Percentiles rank a stretch among this genome's conserved stretches.
phyloP scores from a whole-genome alignment of 2,888 invertebrate species.

The Saturnia japonica region DNA sequence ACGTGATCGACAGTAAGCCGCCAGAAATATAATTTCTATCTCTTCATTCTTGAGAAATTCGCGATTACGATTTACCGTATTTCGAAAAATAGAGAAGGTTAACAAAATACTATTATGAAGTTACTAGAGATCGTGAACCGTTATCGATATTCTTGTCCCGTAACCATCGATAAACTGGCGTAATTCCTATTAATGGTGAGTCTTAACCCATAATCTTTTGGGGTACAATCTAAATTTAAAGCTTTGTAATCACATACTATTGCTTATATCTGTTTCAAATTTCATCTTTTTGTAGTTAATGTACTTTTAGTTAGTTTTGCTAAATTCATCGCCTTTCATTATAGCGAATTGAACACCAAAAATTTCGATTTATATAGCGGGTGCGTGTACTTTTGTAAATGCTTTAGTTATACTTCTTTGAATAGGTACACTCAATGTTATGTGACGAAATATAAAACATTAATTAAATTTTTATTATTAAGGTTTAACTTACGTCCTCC shows the following conservation, averaged over 20 bases:
- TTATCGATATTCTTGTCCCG: background rate
- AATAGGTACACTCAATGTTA: no score
- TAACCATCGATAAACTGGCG: background rate
- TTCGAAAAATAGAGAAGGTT: background rate
- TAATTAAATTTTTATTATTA: no score
- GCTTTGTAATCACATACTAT: background rate
- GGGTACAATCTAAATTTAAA: background rate
- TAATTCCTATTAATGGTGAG: background rate
- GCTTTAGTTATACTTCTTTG: no score
- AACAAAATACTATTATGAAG: background rate
- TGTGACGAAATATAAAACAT: no score
- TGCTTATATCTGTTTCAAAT: background rate
- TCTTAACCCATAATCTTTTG: background rate
- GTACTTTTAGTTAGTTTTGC: background rate
- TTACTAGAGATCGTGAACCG: background rate
- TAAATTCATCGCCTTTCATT: background rate
- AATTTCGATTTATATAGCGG: no score
- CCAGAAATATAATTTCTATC: background rate
- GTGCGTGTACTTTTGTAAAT: no score
- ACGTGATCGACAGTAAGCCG: no score
- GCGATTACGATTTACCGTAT: background rate
- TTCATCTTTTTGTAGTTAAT: background rate
- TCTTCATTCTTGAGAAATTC: background rate
- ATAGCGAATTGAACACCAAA: no score
- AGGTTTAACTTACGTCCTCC: no score